phyloP scores from a whole-genome alignment of 2,797 vertebrate species.

The Syncerus caffer region DNA sequence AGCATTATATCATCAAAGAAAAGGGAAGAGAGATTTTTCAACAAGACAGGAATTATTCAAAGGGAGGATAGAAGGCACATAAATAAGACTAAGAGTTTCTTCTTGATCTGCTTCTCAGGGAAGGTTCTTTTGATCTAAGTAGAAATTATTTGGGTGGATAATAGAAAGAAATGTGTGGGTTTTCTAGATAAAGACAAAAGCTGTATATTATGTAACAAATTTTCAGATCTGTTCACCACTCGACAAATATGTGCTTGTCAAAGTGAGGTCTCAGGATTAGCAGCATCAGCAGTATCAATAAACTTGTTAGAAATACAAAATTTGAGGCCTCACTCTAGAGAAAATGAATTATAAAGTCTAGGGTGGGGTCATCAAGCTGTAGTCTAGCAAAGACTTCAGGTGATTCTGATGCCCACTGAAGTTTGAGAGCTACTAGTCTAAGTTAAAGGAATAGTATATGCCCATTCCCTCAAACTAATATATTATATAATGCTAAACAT shows the following conservation, averaged over 20 bases:
- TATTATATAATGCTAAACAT: background rate
- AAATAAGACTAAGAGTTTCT: slow-evolving; percentile 11
- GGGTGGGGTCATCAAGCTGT: background rate
- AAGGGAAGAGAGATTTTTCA: slow-evolving; percentile 42
- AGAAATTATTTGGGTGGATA: slow-evolving; percentile 13
- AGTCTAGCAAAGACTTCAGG: background rate
- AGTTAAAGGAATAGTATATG: background rate
- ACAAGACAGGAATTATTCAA: slow-evolving; percentile 40
- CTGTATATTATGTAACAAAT: background rate
- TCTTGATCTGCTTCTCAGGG: slow-evolving; percentile 27
- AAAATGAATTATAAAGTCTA: background rate
- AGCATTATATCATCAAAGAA: slow-evolving; percentile 43
- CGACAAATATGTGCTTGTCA: background rate
- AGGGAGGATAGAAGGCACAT: background rate
- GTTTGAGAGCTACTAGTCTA: background rate
- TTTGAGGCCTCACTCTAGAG: background rate
- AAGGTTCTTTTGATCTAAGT: slow-evolving; percentile 11
- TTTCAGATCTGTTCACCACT: background rate
- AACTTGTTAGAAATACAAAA: slow-evolving; percentile 15
- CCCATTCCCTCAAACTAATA: background rate
- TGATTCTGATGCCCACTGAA: background rate
- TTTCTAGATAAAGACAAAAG: slow-evolving; percentile 42
- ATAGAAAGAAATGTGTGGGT: slow-evolving; percentile 29
- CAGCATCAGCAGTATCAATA: background rate
- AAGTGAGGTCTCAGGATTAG: background rate